Evolutionary conservation across 2,888 invertebrate species (phyloP).

Genomic region (Sinelater perroti): DNA sequence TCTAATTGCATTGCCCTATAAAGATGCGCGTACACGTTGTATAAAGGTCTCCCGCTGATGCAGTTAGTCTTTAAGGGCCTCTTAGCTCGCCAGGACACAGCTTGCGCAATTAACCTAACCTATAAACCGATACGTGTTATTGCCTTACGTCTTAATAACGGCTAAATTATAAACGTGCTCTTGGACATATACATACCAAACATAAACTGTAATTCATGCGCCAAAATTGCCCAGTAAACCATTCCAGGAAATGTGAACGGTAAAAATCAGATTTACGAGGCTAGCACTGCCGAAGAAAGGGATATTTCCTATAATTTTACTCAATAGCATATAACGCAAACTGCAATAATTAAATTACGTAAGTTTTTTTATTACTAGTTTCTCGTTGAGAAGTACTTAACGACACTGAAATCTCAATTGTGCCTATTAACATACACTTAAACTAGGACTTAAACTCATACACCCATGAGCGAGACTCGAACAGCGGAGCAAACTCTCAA

Average conservation of each 20-base stretch:
- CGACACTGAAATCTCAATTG: too few relatives aligned
- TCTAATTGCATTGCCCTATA: constrained; percentile 60
- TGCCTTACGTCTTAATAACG: constrained; percentile 36
- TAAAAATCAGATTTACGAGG: too few relatives aligned
- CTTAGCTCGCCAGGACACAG: constrained; percentile 54
- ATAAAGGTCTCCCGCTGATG: constrained; percentile 56
- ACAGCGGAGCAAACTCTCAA: too few relatives aligned
- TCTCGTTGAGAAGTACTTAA: too few relatives aligned
- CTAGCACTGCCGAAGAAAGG: too few relatives aligned
- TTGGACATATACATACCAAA: constrained; percentile 31
- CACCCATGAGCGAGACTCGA: too few relatives aligned
- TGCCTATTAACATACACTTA: too few relatives aligned
- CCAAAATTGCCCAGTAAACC: constrained; percentile 17
- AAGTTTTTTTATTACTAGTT: too few relatives aligned
- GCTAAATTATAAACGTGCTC: constrained; percentile 36
- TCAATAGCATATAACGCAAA: too few relatives aligned
- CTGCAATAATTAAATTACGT: too few relatives aligned
- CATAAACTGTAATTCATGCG: constrained; percentile 24
- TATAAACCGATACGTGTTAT: constrained; percentile 48
- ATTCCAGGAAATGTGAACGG: not conserved
- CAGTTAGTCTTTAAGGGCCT: constrained; percentile 56
- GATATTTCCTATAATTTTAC: too few relatives aligned
- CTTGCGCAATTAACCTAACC: constrained; percentile 55
- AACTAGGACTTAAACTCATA: too few relatives aligned
- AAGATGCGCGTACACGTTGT: constrained; percentile 54